Base-by-base conservation (phyloP, 2,113 vertebrate genomes). In the Gymnorhina tibicen region DNA sequence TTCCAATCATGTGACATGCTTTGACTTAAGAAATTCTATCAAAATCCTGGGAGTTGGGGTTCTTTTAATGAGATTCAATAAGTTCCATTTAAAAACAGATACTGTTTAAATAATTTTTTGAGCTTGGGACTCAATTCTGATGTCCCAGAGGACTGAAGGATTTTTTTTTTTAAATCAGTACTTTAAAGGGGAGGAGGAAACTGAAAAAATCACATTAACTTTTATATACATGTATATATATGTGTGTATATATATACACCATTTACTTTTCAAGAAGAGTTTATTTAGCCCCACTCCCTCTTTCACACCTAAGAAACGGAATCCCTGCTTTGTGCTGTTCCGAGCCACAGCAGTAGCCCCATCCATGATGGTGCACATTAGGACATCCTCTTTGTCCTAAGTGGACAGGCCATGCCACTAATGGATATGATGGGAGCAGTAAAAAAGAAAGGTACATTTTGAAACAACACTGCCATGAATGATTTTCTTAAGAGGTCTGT, bases 221-320 rank as follows among this genome's bases (percentile, higher is more conserved):
- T 66, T 1, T 58, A 9, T n/a, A n/a, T 58, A 11, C 20, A 3
- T 35, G 0, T 33, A 1, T 68, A 8, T 67, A 3, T 27, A 3
- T 23, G 14, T 30, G 13, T 9, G 3, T 60, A 9, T 19, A 19
- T 27, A 9, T 23, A 16, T 28, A 6, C 27, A 37, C 18, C 3
- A 26, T 59, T 78, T 87, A 42, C 10, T 82, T 68, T 92, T 63
- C 27, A 47, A 47, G 10, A 33, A 35, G 10, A 47, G 4, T 52
- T 55, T 63, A 33, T 76, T 76, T 73, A 52, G 19, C 59, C 15
- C 41, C 23, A 70, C 1, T 91, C 4, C 13, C 6, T 41, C 23
- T 56, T 33, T 88, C 33, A 33, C 2, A 2, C 26, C 27, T 73
- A 39, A 84, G 24, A 55, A 55, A 42, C 5, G 3, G 39, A 72